phyloP scores from a whole-genome alignment of 2,888 invertebrate genomes.

The Hydrotaea diabolus region DNA sequence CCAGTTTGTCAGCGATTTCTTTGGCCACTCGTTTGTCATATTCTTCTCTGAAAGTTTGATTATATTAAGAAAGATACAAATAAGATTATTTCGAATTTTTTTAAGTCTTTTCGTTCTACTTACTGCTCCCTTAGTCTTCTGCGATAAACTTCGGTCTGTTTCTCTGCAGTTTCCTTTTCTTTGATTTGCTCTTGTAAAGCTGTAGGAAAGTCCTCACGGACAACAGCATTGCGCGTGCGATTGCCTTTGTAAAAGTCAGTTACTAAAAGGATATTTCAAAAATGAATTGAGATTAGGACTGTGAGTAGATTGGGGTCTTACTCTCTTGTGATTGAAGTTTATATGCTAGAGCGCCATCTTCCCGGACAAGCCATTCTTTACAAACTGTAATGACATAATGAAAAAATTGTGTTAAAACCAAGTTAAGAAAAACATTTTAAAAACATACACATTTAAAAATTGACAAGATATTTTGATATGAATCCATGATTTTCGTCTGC shows the following conservation, averaged over 20 bases:
- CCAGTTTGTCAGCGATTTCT: conserved; percentile 85
- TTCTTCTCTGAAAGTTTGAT: conserved; percentile 82
- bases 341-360: conserved; percentile 91
- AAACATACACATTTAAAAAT: no score
- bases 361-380: conserved; percentile 91
- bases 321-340: conserved; percentile 91
- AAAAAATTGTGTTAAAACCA: neutral
- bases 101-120: conserved; percentile 72
- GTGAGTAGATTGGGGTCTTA: conserved; percentile 77
- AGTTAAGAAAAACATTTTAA: no score
- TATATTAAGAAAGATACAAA: neutral
- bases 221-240: conserved; percentile 87
- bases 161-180: conserved; percentile 85
- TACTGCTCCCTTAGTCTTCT: conserved; percentile 84
- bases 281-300: neutral
- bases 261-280: conserved; percentile 81
- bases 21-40: conserved; percentile 86
- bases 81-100: neutral
- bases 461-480: no score
- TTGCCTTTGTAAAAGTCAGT: conserved; percentile 89
- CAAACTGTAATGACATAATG: conserved; percentile 84
- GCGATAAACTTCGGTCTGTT: conserved; percentile 83
- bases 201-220: conserved; percentile 89
- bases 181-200: conserved; percentile 88
- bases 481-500: no score